Evolutionary conservation across 2,113 vertebrate genomes (phyloP), one percentile per base, ranked within the genome.

Genomic region (Colaptes auratus): DNA sequence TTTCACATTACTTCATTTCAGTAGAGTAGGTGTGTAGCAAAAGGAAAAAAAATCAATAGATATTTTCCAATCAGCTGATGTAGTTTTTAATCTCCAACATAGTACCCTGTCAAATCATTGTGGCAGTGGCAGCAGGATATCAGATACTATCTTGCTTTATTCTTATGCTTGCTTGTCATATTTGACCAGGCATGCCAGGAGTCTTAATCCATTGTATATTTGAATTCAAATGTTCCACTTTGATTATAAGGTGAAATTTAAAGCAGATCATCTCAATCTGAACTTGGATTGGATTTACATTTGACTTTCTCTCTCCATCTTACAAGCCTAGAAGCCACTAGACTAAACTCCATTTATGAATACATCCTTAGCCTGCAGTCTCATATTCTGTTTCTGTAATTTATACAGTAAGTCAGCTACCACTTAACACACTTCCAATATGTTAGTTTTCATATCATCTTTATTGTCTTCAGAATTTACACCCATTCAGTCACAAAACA

Each of bases 1-100:
- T 80, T 94, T 80, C 50, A 92, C 95, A 91, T 95, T 42, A 21
- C 82, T 97, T 96, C 61, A 96, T 96, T 97, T 89, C 50, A 53
- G 8, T 53, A 71, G 4, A 75, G 5, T 24, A 67, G 8, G 13
- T 10, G 5, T 28, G 14, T 65, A 74, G 19, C 55, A 44, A 64
- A 93, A 85, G 63, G 21, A 56, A 93, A 63, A 3, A 50, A 3
- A 50, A 69, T 58, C 20, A 58, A 50, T 27, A 25, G 7, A 75
- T 86, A 91, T 88, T 91, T 95, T 96, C 87, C 85, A 91, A 44
- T 96, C 87, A 86, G 44, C 21, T 93, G 50, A 92, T 81, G 53
- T 70, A 93, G 80, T 93, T 95, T 91, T 86, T 92, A 95, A 23
- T 82, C 70, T 95, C 72, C 66, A 92, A 61, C 31, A 25, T 52